phyloP scores from a whole-genome alignment of 2,888 invertebrate genomes.

The Melinaea marsaeus region DNA sequence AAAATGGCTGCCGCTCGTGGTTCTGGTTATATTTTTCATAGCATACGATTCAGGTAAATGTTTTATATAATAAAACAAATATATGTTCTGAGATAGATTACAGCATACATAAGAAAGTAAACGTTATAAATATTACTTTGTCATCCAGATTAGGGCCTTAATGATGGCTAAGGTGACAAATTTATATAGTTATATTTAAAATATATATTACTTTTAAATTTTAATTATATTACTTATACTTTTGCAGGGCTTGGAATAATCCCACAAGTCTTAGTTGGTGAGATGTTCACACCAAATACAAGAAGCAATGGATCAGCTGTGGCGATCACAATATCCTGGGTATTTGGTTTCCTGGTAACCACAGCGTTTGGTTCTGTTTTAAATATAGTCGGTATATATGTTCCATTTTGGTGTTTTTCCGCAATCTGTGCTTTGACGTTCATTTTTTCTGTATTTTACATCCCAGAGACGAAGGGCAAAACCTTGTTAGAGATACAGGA shows the following conservation, averaged over 20 bases:
- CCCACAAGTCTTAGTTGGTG: conserved; percentile 33
- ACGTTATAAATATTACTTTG: neutral
- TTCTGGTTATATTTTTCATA: conserved; percentile 44
- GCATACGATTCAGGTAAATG: conserved; percentile 45
- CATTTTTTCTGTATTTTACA: conserved; percentile 79
- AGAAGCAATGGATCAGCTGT: conserved; percentile 36
- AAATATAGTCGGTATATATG: conserved; percentile 72
- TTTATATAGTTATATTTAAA: neutral
- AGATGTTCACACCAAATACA: conserved; percentile 36
- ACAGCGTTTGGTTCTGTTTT: conserved; percentile 32
- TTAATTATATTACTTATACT: neutral
- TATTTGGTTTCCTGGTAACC: conserved; percentile 30
- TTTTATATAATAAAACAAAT: neutral
- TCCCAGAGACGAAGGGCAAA: conserved; percentile 90
- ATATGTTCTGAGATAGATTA: neutral
- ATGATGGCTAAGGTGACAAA: neutral
- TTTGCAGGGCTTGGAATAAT: conserved; percentile 36
- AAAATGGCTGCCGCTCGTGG: conserved; percentile 45
- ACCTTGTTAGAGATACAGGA: conserved; percentile 85
- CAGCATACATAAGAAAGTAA: neutral
- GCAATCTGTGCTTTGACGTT: conserved; percentile 60
- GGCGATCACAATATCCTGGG: conserved; percentile 27
- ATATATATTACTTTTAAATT: neutral
- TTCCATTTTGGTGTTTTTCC: conserved; percentile 82
- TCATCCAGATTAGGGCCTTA: neutral